These are phyloP conservation scores for Frankliniella fusca DNA, from an alignment of 2,888 invertebrate genomes.

Conservation along the genomic window DNA sequence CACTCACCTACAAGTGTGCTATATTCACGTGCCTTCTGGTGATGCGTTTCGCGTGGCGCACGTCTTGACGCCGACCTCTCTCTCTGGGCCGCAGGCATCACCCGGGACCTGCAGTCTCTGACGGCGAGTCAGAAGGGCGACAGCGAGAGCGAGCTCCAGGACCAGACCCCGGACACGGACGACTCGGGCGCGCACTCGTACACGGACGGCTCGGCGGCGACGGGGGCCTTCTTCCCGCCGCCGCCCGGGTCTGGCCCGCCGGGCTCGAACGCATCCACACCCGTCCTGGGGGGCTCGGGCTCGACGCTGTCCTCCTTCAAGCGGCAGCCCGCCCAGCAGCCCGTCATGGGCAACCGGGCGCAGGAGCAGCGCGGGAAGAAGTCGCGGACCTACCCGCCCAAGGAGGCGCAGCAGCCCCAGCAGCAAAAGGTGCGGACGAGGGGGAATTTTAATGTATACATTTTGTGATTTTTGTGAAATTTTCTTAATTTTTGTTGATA, in stretches of 20 bases:
- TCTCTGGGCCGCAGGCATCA: conserved; percentile 44
- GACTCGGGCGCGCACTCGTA: conserved; percentile 58
- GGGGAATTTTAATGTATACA: too few relatives aligned
- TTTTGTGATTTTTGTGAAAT: conserved; percentile 17
- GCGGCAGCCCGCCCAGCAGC: conserved; percentile 46
- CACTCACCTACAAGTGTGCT: too few relatives aligned
- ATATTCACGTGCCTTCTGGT: neutral
- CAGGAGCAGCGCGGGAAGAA: conserved; percentile 62
- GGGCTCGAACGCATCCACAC: conserved; percentile 47
- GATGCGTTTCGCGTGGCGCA: neutral
- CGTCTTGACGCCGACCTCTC: neutral
- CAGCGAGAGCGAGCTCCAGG: conserved; percentile 67
- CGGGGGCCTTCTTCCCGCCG: conserved; percentile 48
- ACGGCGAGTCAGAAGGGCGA: conserved; percentile 48
- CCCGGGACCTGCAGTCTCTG: conserved; percentile 46
- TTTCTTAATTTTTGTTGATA: conserved; percentile 29
- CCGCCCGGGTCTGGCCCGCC: conserved; percentile 48
- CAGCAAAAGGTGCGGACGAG: conserved; percentile 37
- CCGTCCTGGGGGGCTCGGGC: conserved; percentile 31
- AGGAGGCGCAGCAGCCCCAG: conserved; percentile 47
- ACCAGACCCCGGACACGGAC: conserved; percentile 70
- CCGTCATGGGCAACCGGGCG: conserved; percentile 58
- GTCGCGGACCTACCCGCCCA: conserved; percentile 56
- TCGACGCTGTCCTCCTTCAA: conserved; percentile 50
- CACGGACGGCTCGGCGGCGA: conserved; percentile 45